Base-by-base conservation (phyloP, 1,140 invertebrate genomes). In the Oedothorax gibbosus region DNA sequence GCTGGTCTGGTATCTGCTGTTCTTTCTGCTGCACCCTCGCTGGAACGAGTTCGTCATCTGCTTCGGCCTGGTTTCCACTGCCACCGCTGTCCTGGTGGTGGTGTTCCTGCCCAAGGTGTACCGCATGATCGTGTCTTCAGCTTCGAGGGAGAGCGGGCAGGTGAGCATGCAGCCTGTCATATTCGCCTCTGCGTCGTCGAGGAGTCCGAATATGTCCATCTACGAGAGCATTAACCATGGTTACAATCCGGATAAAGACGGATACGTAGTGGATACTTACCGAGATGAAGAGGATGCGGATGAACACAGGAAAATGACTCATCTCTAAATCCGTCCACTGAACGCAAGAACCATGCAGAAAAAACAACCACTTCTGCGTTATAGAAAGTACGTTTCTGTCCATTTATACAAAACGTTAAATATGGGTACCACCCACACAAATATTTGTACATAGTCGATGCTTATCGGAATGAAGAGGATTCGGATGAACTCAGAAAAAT, bases 21-120 rank as follows among this genome's bases (percentile, higher is more conserved):
- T 92, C 82, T 87, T 91, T 50, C 71, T 91, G 4, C 87, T 92
- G 15, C 89, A 90, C 57, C 86, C 88, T 12, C 88, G 89, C 69
- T 91, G 88, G 88, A 89, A 89, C 15, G 92, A 93, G 87, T 90
- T 91, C 0, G 90, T 91, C n/a, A 88, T 93, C n/a, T 92, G 92
- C 11, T 85, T 92, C n/a, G 92, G 92, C 11, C 86, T 93, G 7
- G 89, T 93, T 62, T 90, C 90, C 10, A 92, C 91, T 3, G 92
- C 92, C 0, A 91, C 92, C 4, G 87, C 91, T 0, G 89, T 93
- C 54, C 90, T 93, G 18, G 86, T 92, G 2, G 90, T 91, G 7
- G 89, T 93, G 0, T 91, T 93, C 54, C 90, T 93, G 77, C 93
- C 93, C 6, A 91, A 92, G 79, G 91, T 93, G 0, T 93, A 93